phyloP scores from a whole-genome alignment of 1,140 invertebrate genomes.

The Odontomachus brunneus region DNA sequence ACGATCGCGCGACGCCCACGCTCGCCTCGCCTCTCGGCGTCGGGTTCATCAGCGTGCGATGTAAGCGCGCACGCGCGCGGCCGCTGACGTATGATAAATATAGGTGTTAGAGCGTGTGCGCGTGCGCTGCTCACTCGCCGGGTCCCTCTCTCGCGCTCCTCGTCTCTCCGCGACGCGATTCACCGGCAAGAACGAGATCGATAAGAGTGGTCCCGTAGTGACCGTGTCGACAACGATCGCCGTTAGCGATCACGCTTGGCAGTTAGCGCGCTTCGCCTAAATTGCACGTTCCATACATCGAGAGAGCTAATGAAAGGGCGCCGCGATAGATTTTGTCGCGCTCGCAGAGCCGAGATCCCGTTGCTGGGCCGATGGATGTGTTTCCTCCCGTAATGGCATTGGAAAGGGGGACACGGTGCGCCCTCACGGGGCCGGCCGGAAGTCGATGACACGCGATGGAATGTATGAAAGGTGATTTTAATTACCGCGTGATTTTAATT shows the following conservation, averaged over 20 bases:
- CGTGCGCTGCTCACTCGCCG: neutral
- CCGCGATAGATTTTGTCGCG: constrained; percentile 42
- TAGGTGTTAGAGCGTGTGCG: constrained; percentile 25
- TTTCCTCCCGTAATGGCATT: constrained; percentile 14
- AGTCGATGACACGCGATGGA: neutral
- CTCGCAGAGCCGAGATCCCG: constrained; percentile 12
- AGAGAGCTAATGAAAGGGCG: constrained; percentile 50
- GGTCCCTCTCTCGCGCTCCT: neutral
- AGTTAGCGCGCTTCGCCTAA: constrained; percentile 54
- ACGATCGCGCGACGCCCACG: constrained; percentile 44
- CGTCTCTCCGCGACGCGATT: constrained; percentile 21
- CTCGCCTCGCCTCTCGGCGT: constrained; percentile 17
- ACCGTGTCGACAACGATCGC: constrained; percentile 44
- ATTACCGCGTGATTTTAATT: constrained; percentile 2
- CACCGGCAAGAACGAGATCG: constrained; percentile 43
- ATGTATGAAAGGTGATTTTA: neutral
- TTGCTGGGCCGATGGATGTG: constrained; percentile 5
- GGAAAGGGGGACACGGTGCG: neutral
- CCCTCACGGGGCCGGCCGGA: too few species aligned
- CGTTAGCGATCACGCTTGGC: constrained; percentile 50
- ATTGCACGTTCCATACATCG: constrained; percentile 51
- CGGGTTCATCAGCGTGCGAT: constrained; percentile 49
- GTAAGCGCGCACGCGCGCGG: neutral
- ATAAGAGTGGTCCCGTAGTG: constrained; percentile 19
- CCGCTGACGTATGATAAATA: constrained; percentile 51